A percentile compares a stretch with the other conserved stretches of the same genome.
These are phyloP conservation scores for Zootoca vivipara DNA, from an alignment of 2,113 vertebrate species.

Conservation along the genomic window DNA sequence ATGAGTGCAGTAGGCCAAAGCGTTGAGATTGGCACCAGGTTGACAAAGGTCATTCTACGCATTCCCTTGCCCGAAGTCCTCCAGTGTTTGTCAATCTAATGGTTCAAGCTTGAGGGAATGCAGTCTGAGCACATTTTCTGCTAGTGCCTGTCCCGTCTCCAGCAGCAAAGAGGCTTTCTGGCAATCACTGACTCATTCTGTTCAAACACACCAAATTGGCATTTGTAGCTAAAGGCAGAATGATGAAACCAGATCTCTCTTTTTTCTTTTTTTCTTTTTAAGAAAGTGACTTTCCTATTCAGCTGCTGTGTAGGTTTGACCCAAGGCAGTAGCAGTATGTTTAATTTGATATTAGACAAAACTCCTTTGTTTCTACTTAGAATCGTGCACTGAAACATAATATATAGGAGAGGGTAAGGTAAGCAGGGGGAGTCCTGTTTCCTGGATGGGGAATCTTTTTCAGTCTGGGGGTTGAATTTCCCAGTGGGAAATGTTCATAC, in stretches of 20 bases:
- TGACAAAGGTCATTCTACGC: not conserved
- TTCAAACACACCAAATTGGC: constrained; percentile 39
- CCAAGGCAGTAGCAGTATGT: not conserved
- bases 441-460: too few relatives aligned
- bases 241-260: constrained; percentile 10
- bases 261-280: not conserved
- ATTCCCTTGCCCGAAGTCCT: not conserved
- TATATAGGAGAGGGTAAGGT: not conserved
- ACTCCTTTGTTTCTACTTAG: too few relatives aligned
- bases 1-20: too few relatives aligned
- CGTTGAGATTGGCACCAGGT: too few relatives aligned
- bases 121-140: constrained; percentile 9
- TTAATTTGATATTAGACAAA: constrained; percentile 8
- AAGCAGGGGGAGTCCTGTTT: not conserved
- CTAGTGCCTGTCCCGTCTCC: not conserved
- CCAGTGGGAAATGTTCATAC: too few relatives aligned
- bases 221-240: constrained; percentile 36
- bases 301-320: constrained; percentile 5
- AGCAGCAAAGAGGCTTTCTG: constrained; percentile 4
- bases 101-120: constrained; percentile 33
- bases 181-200: constrained; percentile 21
- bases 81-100: not conserved
- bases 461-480: too few relatives aligned
- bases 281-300: not conserved
- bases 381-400: not conserved